Evolutionary conservation across 2,797 vertebrate genomes (phyloP).

Genomic region (Danio albolineatus): DNA sequence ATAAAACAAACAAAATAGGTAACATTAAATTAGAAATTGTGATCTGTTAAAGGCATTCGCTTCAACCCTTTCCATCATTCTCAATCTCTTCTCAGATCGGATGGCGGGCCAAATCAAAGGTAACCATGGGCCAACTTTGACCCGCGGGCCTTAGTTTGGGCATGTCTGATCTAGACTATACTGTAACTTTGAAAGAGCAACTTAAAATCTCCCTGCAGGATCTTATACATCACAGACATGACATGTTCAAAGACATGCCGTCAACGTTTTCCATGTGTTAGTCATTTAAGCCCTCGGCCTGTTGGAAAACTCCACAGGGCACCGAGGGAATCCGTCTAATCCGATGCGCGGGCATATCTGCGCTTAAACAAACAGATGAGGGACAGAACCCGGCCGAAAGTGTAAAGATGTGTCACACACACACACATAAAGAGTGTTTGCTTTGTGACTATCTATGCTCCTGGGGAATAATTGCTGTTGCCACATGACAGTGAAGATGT

Average conservation of each 20-base stretch:
- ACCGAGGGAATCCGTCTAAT: slow-evolving; percentile 29
- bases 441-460: slow-evolving; percentile 31
- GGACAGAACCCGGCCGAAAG: slow-evolving; percentile 31
- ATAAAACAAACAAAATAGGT: no score
- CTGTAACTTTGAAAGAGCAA: no score
- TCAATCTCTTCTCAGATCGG: no score
- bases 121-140: no score
- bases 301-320: slow-evolving; percentile 17
- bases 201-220: no score
- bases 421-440: slow-evolving; percentile 38
- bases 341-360: slow-evolving; percentile 20
- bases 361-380: slow-evolving; percentile 32
- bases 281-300: slow-evolving; percentile 25
- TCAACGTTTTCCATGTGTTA: slow-evolving; percentile 9
- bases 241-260: slow-evolving; percentile 7
- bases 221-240: background rate
- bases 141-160: no score
- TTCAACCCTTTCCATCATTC: no score
- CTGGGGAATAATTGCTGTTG: slow-evolving; percentile 40
- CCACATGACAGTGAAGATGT: slow-evolving; percentile 54
- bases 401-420: slow-evolving; percentile 36
- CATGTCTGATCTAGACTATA: no score
- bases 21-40: no score
- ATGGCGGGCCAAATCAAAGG: no score
- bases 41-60: no score